A percentile compares a stretch with the other conserved stretches of the same genome.
Conservation (phyloP, 2,797 vertebrate genomes). For the Artibeus lituratus region DNA sequence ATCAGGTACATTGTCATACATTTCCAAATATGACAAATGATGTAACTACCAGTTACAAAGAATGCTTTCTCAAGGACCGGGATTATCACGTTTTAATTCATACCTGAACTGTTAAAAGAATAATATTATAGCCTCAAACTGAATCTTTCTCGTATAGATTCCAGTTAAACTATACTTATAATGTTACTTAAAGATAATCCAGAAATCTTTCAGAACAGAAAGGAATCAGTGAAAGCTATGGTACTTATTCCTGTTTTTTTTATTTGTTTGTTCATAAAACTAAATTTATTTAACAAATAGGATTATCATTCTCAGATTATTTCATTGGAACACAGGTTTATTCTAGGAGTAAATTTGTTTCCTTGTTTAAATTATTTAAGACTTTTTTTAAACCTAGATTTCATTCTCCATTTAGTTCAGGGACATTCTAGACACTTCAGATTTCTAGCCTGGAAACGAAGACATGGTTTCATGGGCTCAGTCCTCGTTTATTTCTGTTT, state of each 20-base stretch:
- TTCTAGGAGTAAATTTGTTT: conserved; percentile 15
- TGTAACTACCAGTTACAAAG: neutral
- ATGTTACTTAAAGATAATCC: neutral
- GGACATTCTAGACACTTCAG: neutral
- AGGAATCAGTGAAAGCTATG: neutral
- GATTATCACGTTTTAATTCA: neutral
- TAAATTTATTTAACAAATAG: neutral
- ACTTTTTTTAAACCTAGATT: neutral
- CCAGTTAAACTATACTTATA: neutral
- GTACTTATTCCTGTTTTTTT: neutral
- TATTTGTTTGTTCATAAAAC: neutral
- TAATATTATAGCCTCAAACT: neutral
- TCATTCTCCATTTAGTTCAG: neutral
- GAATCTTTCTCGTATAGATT: neutral
- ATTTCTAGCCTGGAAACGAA: conserved; percentile 17
- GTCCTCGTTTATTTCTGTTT: neutral
- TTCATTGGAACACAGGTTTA: neutral
- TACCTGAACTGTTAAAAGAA: conserved; percentile 20
- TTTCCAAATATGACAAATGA: neutral
- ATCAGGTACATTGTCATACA: neutral
- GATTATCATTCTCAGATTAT: neutral
- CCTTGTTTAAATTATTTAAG: neutral
- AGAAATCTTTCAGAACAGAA: neutral
- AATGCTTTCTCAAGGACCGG: neutral
- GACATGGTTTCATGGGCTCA: neutral